Evolutionary conservation across 2,888 invertebrate species (phyloP), one percentile per base, ranked within the genome.

Genomic region (Cryptocephalus moraei): DNA sequence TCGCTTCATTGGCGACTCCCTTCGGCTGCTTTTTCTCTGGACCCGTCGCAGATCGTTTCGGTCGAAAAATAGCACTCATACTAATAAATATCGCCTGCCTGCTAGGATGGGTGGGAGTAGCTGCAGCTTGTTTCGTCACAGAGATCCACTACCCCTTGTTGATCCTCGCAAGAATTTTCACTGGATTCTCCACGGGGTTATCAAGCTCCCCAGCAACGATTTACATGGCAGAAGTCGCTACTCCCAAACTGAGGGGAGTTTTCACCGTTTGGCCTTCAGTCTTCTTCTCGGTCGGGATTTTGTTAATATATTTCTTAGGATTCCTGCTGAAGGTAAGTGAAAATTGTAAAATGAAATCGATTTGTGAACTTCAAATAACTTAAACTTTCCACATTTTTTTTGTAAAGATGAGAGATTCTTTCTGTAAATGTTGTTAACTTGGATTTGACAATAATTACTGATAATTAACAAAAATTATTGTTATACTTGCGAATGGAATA

Each of bases 201-300:
- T 73, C 75, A 2, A 73, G 76, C 39, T 72, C 73, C 9, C 75
- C 78, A 0, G 73, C 77, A 1, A 72, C 76, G 0, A 73, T 78
- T 13, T 79, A 79, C 55, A 70, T 74, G 53, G 75, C 76, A 0
- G 79, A 79, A 60, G 64, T 76, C 6, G 66, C 75, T 0, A 67
- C 68, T 1, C 60, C 73, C 0, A 65, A 68, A 42, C 61, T 75
- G 49, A 61, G 78, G 49, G 69, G 75, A 8, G 72, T 74, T 39
- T 69, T 79, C 43, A 73, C 75, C 9, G 76, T 78, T 0, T 78
- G 78, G 75, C 73, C 74, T 3, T 75, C 76, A 10, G 66, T 76
- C 2, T 67, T 71, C 22, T 74, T 78, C 39, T 72, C 77, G 2
- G 44, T 70, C 4, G 78, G 78, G 8, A 71, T 78, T n/a, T 60